Evolutionary conservation across 2,797 vertebrate genomes (phyloP).

Genomic region (Melanotaenia parkinsoni): DNA sequence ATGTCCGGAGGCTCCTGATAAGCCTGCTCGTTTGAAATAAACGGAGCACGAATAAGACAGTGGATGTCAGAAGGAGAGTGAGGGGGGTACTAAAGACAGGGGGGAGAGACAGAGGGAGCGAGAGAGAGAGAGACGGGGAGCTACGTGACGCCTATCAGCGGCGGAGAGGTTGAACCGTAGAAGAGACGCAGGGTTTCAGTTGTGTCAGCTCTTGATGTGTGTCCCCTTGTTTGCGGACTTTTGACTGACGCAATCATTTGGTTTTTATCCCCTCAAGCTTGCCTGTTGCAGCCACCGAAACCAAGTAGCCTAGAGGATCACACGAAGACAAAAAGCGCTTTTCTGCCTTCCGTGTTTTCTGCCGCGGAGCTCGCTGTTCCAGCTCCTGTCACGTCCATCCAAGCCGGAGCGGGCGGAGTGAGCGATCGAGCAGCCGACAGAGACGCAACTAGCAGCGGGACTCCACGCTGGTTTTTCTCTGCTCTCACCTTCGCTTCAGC

Average conservation of each 20-base stretch:
- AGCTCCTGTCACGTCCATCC: constrained; percentile 78
- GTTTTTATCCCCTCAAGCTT: constrained; percentile 90
- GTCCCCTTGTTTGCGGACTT: constrained; percentile 86
- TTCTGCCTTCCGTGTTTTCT: constrained; percentile 49
- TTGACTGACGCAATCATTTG: constrained; percentile 93
- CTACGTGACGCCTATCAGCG: constrained; percentile 81
- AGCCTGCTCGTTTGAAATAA: constrained; percentile 33
- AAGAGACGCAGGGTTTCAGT: constrained; percentile 80
- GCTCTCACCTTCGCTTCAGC: constrained; percentile 15
- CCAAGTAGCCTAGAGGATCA: constrained; percentile 77
- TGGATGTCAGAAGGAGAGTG: constrained; percentile 60
- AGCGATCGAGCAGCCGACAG: constrained; percentile 15
- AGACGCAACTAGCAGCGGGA: constrained; percentile 34
- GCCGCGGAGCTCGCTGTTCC: constrained; percentile 53
- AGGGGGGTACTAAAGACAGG: constrained; percentile 26
- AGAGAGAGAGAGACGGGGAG: constrained; percentile 63
- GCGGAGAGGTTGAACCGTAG: constrained; percentile 77
- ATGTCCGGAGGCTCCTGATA: constrained; percentile 7
- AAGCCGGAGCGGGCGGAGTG: constrained; percentile 67
- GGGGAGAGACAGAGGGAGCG: constrained; percentile 34
- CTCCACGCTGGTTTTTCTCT: constrained; percentile 14
- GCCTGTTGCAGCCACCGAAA: constrained; percentile 92
- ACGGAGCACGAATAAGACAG: constrained; percentile 49
- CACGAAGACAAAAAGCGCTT: constrained; percentile 73
- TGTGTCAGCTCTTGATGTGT: constrained; percentile 85